Evolutionary conservation across 2,113 vertebrate species (phyloP).

Genomic region (Oenanthe oenanthe): DNA sequence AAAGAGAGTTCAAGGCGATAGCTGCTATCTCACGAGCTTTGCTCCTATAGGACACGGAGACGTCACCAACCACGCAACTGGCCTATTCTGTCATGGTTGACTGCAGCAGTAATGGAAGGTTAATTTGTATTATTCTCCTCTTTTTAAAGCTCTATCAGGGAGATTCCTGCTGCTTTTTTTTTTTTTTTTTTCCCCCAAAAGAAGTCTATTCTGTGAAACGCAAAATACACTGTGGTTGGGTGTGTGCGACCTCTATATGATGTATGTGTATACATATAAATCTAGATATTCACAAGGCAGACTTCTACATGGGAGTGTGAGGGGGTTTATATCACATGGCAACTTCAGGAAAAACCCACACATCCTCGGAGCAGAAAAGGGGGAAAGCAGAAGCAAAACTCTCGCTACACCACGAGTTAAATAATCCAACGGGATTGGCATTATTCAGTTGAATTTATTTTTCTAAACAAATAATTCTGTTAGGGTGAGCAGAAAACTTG

Average conservation of each 20-base stretch:
- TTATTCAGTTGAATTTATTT: neutral
- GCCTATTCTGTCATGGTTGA: constrained; percentile 70
- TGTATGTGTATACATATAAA: neutral
- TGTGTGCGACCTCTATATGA: fast-evolving
- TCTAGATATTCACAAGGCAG: neutral
- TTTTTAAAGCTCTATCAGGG: constrained; percentile 50
- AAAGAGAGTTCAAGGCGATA: constrained; percentile 77
- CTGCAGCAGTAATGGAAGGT: constrained; percentile 68
- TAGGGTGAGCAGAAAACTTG: neutral
- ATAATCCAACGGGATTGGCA: neutral
- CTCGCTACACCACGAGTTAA: neutral
- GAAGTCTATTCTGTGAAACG: neutral
- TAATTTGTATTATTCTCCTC: constrained; percentile 67
- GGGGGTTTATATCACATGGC: neutral
- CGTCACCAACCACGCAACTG: constrained; percentile 79
- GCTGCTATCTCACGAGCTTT: constrained; percentile 77
- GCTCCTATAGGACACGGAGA: constrained; percentile 82
- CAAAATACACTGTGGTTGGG: neutral
- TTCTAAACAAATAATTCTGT: neutral
- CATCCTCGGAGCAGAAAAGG: neutral
- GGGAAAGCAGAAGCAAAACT: neutral
- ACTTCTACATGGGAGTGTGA: fast-evolving
- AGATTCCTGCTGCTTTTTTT: neutral
- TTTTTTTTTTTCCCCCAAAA: fast-evolving
- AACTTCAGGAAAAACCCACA: neutral